Conservation (phyloP, 2,113 vertebrate genomes). For the Mesitornis unicolor region DNA sequence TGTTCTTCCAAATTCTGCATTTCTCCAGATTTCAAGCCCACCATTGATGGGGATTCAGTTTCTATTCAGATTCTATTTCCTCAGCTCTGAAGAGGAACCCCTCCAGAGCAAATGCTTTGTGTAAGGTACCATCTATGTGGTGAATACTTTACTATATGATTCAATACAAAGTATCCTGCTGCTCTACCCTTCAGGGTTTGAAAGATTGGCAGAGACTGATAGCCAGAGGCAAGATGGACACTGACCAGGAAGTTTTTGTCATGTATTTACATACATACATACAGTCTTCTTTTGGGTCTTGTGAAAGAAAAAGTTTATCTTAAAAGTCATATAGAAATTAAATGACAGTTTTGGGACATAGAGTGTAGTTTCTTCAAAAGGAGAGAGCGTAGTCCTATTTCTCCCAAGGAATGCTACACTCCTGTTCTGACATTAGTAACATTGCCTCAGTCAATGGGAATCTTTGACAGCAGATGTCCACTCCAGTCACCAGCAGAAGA, state of each 20-base stretch:
- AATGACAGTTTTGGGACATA: not conserved
- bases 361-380: not conserved
- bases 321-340: not conserved
- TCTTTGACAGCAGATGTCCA: not conserved
- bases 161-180: not conserved
- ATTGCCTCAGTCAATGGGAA: not conserved
- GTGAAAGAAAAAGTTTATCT: not conserved
- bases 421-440: not conserved
- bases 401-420: not conserved
- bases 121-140: not conserved
- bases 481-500: not conserved
- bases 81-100: too few relatives aligned
- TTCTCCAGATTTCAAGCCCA: not conserved
- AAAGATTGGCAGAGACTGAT: not conserved
- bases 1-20: not conserved
- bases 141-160: not conserved
- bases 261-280: not conserved
- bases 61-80: too few relatives aligned
- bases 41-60: not conserved
- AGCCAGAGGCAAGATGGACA: not conserved
- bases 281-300: not conserved
- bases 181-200: not conserved
- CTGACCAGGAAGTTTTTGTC: not conserved
- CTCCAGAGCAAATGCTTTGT: not conserved
- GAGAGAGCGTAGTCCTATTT: not conserved